These are phyloP conservation scores for Spicauda simplicius DNA, from an alignment of 2,888 invertebrate species.

Conservation along the genomic window DNA sequence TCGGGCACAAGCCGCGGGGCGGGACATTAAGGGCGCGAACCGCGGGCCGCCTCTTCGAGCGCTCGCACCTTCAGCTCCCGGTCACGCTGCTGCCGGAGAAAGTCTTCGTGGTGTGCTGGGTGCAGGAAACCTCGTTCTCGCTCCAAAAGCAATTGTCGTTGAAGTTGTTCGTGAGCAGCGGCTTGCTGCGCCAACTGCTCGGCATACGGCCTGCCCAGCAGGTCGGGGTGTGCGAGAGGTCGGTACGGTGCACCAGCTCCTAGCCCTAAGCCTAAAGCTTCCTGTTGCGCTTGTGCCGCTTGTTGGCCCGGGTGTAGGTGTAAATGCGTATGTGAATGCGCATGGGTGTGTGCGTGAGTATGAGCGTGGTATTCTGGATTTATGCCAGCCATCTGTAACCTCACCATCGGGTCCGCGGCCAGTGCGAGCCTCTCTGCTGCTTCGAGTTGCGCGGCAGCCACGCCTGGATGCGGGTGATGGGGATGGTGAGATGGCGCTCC, in stretches of 20 bases:
- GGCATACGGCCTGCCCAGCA: constrained; percentile 92
- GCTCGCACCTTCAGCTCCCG: constrained; percentile 94
- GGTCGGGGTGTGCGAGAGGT: constrained; percentile 90
- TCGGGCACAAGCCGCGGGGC: constrained; percentile 48
- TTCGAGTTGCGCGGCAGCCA: constrained; percentile 87
- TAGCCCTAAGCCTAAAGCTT: constrained; percentile 76
- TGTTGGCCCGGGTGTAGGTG: constrained; percentile 92
- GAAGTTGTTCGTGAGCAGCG: constrained; percentile 93
- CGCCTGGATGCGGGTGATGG: constrained; percentile 82
- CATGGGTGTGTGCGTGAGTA: constrained; percentile 96
- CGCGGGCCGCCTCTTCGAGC: constrained; percentile 93
- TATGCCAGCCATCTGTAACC: constrained; percentile 96
- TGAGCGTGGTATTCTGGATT: constrained; percentile 96
- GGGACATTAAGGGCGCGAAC: constrained; percentile 71
- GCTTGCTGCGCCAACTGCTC: constrained; percentile 92
- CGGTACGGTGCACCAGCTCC: constrained; percentile 84
- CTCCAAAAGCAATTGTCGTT: constrained; percentile 93
- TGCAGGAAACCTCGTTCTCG: constrained; percentile 89
- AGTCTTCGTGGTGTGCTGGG: constrained; percentile 82
- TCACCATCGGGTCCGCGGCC: constrained; percentile 96
- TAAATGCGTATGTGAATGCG: constrained; percentile 95
- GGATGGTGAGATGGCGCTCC: constrained; percentile 84
- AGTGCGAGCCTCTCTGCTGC: constrained; percentile 92
- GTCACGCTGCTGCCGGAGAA: constrained; percentile 91
- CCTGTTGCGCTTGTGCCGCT: constrained; percentile 88